phyloP scores from a whole-genome alignment of 2,797 vertebrate species.

The Sphenopsis melanotis region DNA sequence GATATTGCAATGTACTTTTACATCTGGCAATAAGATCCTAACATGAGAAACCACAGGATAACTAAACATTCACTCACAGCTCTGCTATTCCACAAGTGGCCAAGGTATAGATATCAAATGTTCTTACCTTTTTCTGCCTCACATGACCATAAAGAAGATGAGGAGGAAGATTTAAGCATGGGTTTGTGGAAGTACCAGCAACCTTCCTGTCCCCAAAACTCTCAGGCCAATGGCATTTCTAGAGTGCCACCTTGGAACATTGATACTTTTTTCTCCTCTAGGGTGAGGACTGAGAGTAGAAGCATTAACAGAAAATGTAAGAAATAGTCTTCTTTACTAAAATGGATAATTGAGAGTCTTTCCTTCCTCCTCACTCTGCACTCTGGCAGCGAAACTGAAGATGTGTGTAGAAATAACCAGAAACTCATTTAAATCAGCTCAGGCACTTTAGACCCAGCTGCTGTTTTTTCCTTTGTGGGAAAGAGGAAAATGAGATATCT shows the following conservation, averaged over 20 bases:
- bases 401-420: not conserved
- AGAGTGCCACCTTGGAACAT: not conserved
- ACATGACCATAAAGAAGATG: not conserved
- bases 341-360: not conserved
- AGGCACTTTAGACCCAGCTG: slow-evolving; percentile 12
- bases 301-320: not conserved
- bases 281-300: not conserved
- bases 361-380: not conserved
- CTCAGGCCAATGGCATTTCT: not conserved
- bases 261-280: not conserved
- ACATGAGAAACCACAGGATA: not conserved
- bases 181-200: not conserved
- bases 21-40: not conserved
- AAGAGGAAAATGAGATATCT: slow-evolving; percentile 54
- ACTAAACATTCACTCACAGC: not conserved
- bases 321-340: not conserved
- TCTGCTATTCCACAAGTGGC: not conserved
- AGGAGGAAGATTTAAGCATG: not conserved
- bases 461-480: slow-evolving; percentile 53
- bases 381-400: not conserved
- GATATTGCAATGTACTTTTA: not conserved
- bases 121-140: slow-evolving; percentile 15
- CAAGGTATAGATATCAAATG: not conserved
- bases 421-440: not conserved
- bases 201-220: not conserved